A percentile compares a stretch with the other conserved stretches of the same genome.
Conservation (phyloP, 1,140 invertebrate species). For the Drosophila nebulosa region DNA sequence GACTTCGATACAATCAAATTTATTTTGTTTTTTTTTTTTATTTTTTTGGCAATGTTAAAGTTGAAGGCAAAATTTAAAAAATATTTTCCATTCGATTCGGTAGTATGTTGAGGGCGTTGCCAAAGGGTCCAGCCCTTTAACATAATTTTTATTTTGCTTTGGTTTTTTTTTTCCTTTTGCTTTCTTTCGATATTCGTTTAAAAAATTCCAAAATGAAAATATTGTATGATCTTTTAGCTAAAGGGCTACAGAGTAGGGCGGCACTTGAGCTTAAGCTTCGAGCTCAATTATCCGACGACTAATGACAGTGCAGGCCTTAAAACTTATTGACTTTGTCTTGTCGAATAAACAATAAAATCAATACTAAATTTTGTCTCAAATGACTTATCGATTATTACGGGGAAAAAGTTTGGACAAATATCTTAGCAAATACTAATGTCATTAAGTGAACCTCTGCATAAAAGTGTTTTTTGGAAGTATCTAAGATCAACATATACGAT, state of each 20-base stretch:
- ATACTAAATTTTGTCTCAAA: neutral
- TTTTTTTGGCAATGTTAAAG: conserved; percentile 64
- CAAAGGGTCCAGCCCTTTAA: conserved; percentile 52
- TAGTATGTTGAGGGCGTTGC: conserved; percentile 69
- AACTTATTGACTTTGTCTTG: neutral
- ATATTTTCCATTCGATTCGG: conserved; percentile 52
- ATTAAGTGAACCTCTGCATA: no score
- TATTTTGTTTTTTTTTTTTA: neutral
- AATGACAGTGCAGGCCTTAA: neutral
- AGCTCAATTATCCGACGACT: conserved; percentile 31
- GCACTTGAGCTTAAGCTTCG: conserved; percentile 17
- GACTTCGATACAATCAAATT: neutral
- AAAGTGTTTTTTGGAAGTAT: no score
- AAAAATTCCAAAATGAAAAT: conserved; percentile 29
- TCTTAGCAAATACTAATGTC: neutral
- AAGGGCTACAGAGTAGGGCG: conserved; percentile 16
- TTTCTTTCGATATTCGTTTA: conserved; percentile 45
- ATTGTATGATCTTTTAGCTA: conserved; percentile 29
- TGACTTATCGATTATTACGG: neutral
- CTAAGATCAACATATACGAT: neutral
- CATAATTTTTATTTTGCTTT: conserved; percentile 54
- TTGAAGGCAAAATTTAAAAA: conserved; percentile 70
- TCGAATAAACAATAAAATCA: neutral
- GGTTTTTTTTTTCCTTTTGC: conserved; percentile 12
- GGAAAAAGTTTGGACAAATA: neutral